Percentiles rank a stretch among this genome's conserved stretches.
Evolutionary conservation across 2,797 vertebrate genomes (phyloP).

Genomic region (Lepilemur ruficaudatus): DNA sequence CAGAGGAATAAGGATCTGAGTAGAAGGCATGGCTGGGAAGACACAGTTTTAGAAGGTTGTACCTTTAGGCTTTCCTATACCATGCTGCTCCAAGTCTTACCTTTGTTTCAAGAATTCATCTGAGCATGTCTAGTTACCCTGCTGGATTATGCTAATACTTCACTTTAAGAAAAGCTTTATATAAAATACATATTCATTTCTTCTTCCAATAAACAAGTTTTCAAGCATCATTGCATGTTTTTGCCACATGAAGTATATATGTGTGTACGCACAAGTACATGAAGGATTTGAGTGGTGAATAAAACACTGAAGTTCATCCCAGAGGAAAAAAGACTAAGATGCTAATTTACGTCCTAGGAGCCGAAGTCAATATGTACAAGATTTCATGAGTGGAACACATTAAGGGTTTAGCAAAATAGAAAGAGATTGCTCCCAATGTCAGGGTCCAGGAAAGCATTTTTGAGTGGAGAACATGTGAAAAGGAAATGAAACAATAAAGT

Average conservation of each 20-base stretch:
- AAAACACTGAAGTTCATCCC: background rate
- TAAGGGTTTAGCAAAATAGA: background rate
- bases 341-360: background rate
- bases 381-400: background rate
- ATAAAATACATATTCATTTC: background rate
- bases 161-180: background rate
- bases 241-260: background rate
- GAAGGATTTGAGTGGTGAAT: background rate
- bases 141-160: background rate
- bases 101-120: background rate
- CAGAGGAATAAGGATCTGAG: background rate
- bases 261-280: background rate
- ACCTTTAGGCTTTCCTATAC: background rate
- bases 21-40: background rate
- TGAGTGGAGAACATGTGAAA: background rate
- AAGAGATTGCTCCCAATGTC: background rate
- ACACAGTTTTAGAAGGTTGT: background rate
- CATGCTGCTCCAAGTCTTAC: background rate
- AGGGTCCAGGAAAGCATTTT: background rate
- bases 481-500: conserved; percentile 1
- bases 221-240: background rate
- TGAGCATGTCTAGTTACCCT: background rate
- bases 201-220: background rate
- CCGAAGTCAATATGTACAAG: background rate
- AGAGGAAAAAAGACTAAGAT: background rate